Evolutionary conservation across 2,888 invertebrate genomes (phyloP).

Genomic region (Melitaea athalia): DNA sequence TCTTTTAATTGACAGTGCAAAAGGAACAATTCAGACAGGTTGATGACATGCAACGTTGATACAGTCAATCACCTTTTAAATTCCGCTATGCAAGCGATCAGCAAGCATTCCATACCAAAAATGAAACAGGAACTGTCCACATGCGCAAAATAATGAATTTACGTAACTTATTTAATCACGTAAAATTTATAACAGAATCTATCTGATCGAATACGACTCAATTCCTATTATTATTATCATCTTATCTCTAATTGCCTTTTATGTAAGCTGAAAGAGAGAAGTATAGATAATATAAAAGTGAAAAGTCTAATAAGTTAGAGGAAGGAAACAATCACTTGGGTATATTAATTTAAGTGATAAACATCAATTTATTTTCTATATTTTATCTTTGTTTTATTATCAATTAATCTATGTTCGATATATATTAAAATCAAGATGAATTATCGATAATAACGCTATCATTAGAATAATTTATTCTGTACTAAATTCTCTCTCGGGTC

Average conservation of each 20-base stretch:
- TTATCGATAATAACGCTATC: background rate
- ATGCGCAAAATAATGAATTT: constrained; percentile 62
- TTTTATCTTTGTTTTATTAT: background rate
- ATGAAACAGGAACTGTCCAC: constrained; percentile 58
- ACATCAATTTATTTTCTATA: background rate
- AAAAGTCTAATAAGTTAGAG: background rate
- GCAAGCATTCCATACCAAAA: constrained; percentile 49
- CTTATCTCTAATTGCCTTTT: constrained; percentile 33
- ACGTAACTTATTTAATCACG: constrained; percentile 59
- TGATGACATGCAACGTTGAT: constrained; percentile 42
- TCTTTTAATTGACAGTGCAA: constrained; percentile 18
- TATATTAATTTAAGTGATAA: background rate
- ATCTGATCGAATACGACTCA: constrained; percentile 29
- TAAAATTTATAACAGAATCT: constrained; percentile 46
- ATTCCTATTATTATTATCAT: constrained; percentile 38
- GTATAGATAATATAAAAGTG: constrained; percentile 1
- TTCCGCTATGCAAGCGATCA: constrained; percentile 38
- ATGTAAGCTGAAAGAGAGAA: constrained; percentile 18
- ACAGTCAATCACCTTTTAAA: constrained; percentile 39
- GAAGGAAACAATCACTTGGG: background rate
- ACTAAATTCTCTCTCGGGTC: background rate
- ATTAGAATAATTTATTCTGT: constrained; percentile 1
- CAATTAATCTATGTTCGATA: background rate
- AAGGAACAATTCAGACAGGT: constrained; percentile 12
- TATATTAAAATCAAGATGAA: background rate